Evolutionary conservation across 2,113 vertebrate species (phyloP).

Genomic region (Protobothrops flavoviridis): DNA sequence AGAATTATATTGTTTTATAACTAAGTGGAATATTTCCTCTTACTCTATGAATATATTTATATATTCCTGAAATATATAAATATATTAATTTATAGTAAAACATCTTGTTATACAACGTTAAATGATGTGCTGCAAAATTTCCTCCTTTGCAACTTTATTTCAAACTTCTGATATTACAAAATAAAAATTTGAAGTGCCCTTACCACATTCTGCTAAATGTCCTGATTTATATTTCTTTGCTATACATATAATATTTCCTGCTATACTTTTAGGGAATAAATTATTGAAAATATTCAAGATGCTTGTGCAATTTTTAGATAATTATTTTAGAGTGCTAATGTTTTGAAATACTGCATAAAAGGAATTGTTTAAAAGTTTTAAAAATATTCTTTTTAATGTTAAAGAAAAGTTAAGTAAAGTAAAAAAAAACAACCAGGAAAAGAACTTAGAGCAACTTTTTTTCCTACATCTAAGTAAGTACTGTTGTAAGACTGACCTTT

Average conservation of each 20-base stretch:
- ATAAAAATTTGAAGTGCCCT: not conserved
- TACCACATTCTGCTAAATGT: not conserved
- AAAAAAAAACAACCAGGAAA: not conserved
- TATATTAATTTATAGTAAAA: not conserved
- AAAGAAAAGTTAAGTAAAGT: no score
- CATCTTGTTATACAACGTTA: not conserved
- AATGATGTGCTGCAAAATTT: not conserved
- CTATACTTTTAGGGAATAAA: not conserved
- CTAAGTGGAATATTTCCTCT: not conserved
- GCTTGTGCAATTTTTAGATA: not conserved
- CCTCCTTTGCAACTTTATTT: not conserved
- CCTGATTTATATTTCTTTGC: not conserved
- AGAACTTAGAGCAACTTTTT: not conserved
- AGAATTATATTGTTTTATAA: not conserved
- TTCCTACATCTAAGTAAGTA: not conserved
- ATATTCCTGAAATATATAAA: not conserved
- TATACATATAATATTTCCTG: not conserved
- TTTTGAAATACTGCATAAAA: not conserved
- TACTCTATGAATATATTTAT: not conserved
- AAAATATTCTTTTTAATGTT: not conserved
- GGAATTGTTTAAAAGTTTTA: not conserved
- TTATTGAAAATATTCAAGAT: not conserved
- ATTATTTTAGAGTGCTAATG: not conserved
- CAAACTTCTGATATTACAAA: not conserved
- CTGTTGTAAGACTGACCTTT: conserved; percentile 4